Evolutionary conservation across 2,888 invertebrate genomes (phyloP).

Genomic region (Troides aeacus): DNA sequence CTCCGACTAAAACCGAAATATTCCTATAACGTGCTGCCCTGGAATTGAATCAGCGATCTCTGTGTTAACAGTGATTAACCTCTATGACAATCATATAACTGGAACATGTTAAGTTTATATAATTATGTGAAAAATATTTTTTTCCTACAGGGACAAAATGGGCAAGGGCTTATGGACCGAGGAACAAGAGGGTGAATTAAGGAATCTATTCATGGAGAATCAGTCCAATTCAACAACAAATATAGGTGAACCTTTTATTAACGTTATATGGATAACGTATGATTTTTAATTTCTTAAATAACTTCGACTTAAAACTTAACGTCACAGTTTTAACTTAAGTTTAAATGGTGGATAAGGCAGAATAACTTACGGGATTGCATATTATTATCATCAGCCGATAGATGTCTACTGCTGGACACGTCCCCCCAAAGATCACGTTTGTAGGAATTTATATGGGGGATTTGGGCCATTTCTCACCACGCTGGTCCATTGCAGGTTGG

Average conservation of each 20-base stretch:
- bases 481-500: too few species aligned
- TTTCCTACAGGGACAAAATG: conserved; percentile 54
- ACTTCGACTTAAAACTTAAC: background rate
- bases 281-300: background rate
- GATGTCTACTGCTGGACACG: too few species aligned
- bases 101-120: background rate
- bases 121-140: background rate
- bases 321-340: background rate
- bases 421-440: too few species aligned
- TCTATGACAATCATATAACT: too few species aligned
- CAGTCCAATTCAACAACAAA: conserved; percentile 84
- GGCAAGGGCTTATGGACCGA: conserved; percentile 87
- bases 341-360: background rate
- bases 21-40: too few species aligned
- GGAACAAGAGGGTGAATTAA: conserved; percentile 92
- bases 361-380: background rate
- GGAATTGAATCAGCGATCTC: too few species aligned
- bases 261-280: background rate
- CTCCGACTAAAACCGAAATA: too few species aligned
- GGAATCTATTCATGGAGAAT: conserved; percentile 91
- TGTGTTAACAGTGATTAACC: too few species aligned
- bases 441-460: too few species aligned
- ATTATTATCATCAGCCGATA: background rate
- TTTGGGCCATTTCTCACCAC: too few species aligned
- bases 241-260: conserved; percentile 76